Conservation (phyloP, 2,113 vertebrate species). For the Actinemys pallida region DNA sequence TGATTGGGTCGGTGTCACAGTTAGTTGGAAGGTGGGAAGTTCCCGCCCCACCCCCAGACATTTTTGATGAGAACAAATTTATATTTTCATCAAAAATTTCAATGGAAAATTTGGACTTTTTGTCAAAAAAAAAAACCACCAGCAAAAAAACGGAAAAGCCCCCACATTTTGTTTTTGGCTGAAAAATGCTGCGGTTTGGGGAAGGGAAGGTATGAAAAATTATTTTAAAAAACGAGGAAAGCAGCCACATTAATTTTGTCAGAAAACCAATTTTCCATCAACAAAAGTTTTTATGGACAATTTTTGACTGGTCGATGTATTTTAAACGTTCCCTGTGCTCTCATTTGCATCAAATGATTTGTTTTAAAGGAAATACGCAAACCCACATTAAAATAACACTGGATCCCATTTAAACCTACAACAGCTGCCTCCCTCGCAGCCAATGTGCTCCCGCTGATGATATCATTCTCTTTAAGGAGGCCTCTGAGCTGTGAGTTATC, state of each 20-base stretch:
- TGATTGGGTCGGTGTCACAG: background rate
- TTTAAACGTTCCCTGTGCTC: background rate
- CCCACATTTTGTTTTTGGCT: background rate
- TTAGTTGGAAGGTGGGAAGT: background rate
- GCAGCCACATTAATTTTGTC: background rate
- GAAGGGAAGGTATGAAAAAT: background rate
- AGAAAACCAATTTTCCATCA: background rate
- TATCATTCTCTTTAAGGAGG: background rate
- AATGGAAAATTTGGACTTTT: background rate
- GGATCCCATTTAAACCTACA: background rate
- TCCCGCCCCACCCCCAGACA: rapidly evolving
- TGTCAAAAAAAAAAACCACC: background rate
- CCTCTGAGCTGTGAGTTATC: background rate
- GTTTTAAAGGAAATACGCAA: background rate
- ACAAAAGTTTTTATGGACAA: background rate
- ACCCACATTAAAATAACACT: background rate
- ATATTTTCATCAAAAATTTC: background rate
- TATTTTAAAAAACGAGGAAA: background rate
- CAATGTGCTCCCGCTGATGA: background rate
- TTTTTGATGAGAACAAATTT: background rate
- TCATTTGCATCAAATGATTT: background rate
- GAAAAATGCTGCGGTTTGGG: background rate
- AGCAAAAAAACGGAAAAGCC: background rate
- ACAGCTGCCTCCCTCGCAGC: background rate
- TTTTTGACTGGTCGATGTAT: background rate